Percentiles rank a stretch among this genome's conserved stretches.
Conservation (phyloP, 2,888 invertebrate species). For the Ormyrus nitidulus region DNA sequence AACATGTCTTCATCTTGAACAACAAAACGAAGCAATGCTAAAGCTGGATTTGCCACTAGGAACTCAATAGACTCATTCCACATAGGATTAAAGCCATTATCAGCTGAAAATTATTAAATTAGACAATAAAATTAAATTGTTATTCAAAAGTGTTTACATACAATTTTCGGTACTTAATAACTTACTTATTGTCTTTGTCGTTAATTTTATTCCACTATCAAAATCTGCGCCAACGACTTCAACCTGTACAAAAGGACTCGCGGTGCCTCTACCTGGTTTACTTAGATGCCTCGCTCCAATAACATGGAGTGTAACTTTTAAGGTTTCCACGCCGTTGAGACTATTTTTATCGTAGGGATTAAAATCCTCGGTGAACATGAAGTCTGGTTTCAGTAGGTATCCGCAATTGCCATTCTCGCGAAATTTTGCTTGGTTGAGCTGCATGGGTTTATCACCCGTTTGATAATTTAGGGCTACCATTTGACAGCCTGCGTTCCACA, state of each 20-base stretch:
- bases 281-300: slow-evolving; percentile 93
- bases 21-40: slow-evolving; percentile 90
- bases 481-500: slow-evolving; percentile 98
- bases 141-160: background rate
- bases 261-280: slow-evolving; percentile 88
- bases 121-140: slow-evolving; percentile 14
- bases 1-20: slow-evolving; percentile 98
- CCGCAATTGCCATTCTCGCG: slow-evolving; percentile 95
- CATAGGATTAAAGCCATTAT: slow-evolving; percentile 95
- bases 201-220: slow-evolving; percentile 88
- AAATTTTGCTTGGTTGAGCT: slow-evolving; percentile 95
- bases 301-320: slow-evolving; percentile 84
- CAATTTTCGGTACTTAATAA: slow-evolving; percentile 59
- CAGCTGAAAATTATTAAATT: slow-evolving; percentile 77
- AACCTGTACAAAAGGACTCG: slow-evolving; percentile 94
- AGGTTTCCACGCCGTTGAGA: slow-evolving; percentile 79
- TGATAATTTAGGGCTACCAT: slow-evolving; percentile 99
- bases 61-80: slow-evolving; percentile 94
- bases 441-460: slow-evolving; percentile 96
- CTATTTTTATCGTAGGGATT: slow-evolving; percentile 85
- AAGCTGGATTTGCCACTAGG: slow-evolving; percentile 86
- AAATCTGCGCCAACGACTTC: slow-evolving; percentile 93
- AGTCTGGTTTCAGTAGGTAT: slow-evolving; percentile 92
- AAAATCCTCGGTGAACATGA: slow-evolving; percentile 88
- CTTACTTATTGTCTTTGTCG: slow-evolving; percentile 90